A percentile compares a stretch with the other conserved stretches of the same genome.
phyloP scores from a whole-genome alignment of 2,888 invertebrate genomes.

The Dynastes tityus region DNA sequence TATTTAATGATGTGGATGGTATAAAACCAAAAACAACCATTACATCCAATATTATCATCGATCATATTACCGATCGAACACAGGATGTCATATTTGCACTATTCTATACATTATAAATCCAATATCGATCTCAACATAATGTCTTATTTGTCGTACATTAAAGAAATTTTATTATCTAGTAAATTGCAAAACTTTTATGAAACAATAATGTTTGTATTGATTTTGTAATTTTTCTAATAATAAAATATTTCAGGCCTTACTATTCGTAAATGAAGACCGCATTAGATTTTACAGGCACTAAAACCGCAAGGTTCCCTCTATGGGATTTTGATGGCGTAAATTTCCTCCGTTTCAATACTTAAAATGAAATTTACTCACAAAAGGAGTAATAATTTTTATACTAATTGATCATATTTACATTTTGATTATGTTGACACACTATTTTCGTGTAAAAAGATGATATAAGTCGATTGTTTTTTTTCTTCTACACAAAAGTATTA shows the following conservation, averaged over 20 bases:
- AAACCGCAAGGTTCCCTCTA: slow-evolving; percentile 18
- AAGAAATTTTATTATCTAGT: slow-evolving; percentile 11
- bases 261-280: slow-evolving; percentile 42
- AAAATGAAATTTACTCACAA: slow-evolving; percentile 34
- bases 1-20: no score
- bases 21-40: no score
- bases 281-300: slow-evolving; percentile 40
- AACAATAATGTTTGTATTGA: slow-evolving; percentile 37
- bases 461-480: not conserved
- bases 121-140: slow-evolving; percentile 17
- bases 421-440: slow-evolving; percentile 1
- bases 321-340: slow-evolving; percentile 26
- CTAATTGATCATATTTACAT: slow-evolving; percentile 31
- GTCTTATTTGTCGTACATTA: slow-evolving; percentile 9
- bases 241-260: slow-evolving; percentile 33
- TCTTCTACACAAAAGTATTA: not conserved
- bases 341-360: slow-evolving; percentile 14
- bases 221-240: slow-evolving; percentile 36
- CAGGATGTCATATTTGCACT: not conserved
- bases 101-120: slow-evolving; percentile 21
- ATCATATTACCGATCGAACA: not conserved
- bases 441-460: not conserved
- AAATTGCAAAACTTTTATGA: slow-evolving; percentile 30
- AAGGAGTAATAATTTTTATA: slow-evolving; percentile 32
- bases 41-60: no score